Percentiles rank a stretch among this genome's conserved stretches.
phyloP scores from a whole-genome alignment of 2,888 invertebrate species.

The Mechanitis messenoides region DNA sequence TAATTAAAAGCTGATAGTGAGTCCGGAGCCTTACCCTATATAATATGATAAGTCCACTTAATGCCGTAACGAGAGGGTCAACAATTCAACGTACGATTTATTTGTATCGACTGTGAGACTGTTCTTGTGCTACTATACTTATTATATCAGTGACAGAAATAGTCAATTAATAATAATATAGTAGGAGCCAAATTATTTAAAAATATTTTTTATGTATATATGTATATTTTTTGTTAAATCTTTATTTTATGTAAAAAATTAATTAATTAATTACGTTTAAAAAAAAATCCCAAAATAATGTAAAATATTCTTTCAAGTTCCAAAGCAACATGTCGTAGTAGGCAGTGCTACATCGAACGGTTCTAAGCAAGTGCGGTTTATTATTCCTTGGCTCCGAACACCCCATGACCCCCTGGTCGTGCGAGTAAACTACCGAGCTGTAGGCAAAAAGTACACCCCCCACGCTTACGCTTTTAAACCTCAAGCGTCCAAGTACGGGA shows the following conservation, averaged over 20 bases:
- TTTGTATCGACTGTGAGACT: conserved; percentile 21
- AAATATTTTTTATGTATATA: not conserved
- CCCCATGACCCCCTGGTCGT: conserved; percentile 59
- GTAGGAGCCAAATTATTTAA: not conserved
- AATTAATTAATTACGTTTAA: too few relatives aligned
- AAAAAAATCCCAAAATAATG: conserved; percentile 11
- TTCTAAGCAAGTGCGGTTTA: conserved; percentile 64
- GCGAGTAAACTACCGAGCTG: conserved; percentile 61
- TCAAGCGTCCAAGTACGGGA: conserved; percentile 76
- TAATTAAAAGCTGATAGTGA: conserved; percentile 17
- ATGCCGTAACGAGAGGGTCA: conserved; percentile 24
- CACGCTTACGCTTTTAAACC: conserved; percentile 73
- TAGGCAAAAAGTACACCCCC: conserved; percentile 67
- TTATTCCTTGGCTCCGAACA: conserved; percentile 67
- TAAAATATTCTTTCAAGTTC: conserved; percentile 13
- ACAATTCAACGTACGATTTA: conserved; percentile 27
- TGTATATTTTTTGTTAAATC: too few relatives aligned
- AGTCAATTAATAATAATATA: conserved; percentile 8
- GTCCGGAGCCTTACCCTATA: conserved; percentile 18
- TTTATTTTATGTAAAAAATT: too few relatives aligned
- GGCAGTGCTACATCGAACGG: conserved; percentile 32
- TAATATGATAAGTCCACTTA: conserved; percentile 23
- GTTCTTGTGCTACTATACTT: not conserved
- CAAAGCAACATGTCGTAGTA: conserved; percentile 38
- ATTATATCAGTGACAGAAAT: conserved; percentile 8